A percentile compares a stretch with the other conserved stretches of the same genome.
These are phyloP conservation scores for Caradrina clavipalpis DNA, from an alignment of 2,888 invertebrate genomes.

Conservation along the genomic window DNA sequence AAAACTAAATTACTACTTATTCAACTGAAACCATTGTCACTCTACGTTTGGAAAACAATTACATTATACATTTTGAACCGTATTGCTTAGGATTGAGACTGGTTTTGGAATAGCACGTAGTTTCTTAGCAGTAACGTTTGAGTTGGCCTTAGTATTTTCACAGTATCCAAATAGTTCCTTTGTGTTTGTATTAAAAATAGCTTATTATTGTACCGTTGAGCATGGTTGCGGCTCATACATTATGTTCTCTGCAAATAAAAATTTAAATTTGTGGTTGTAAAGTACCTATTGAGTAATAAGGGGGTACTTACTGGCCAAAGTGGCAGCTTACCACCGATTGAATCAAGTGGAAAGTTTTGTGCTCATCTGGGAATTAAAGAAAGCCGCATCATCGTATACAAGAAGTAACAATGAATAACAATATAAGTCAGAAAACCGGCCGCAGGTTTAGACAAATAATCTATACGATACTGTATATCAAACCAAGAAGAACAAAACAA, in stretches of 20 bases:
- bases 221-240: constrained; percentile 48
- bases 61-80: not conserved
- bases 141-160: constrained; percentile 57
- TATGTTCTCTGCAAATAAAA: constrained; percentile 50
- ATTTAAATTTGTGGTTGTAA: constrained; percentile 34
- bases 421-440: not conserved
- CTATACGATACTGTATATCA: not conserved
- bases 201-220: constrained; percentile 52
- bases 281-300: constrained; percentile 41
- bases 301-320: constrained; percentile 38
- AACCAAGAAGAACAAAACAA: not conserved
- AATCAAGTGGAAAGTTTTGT: constrained; percentile 49
- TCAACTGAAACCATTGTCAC: constrained; percentile 50
- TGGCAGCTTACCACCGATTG: constrained; percentile 33
- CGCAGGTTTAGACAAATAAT: not conserved
- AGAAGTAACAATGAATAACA: not conserved
- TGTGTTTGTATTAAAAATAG: constrained; percentile 63
- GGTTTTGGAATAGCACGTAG: constrained; percentile 15
- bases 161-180: constrained; percentile 63
- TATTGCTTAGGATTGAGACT: not conserved
- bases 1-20: constrained; percentile 67
- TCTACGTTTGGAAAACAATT: constrained; percentile 21
- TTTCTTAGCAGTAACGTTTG: not conserved
- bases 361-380: constrained; percentile 26
- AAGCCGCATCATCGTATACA: not conserved